These are phyloP conservation scores for Molossus alvarezi DNA, from an alignment of 2,797 vertebrate species.

Conservation along the genomic window DNA sequence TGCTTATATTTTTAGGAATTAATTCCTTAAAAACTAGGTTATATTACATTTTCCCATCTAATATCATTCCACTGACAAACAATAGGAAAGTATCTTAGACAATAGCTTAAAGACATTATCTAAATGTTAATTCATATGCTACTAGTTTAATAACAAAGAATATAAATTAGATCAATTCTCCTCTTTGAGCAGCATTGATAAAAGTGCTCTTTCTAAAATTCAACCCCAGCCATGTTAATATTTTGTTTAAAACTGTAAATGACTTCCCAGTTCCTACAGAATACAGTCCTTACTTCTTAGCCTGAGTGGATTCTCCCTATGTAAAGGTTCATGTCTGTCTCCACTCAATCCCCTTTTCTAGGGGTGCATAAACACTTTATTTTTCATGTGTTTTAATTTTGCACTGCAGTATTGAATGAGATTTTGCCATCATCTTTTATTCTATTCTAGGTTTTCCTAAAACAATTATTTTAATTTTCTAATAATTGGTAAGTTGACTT, in stretches of 20 bases:
- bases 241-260: slow-evolving; percentile 28
- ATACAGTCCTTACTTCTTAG: neutral
- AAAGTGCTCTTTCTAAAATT: slow-evolving; percentile 19
- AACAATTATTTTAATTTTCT: neutral
- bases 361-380: no score
- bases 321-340: neutral
- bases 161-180: slow-evolving; percentile 14
- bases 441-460: no score
- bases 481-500: no score
- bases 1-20: neutral
- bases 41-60: neutral
- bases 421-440: no score
- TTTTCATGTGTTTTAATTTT: no score
- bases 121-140: slow-evolving; percentile 42
- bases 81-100: neutral
- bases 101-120: neutral
- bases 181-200: neutral
- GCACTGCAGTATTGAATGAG: no score
- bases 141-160: slow-evolving; percentile 51
- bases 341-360: neutral
- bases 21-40: neutral
- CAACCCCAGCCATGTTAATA: neutral
- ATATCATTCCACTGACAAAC: neutral
- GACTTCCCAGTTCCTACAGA: neutral
- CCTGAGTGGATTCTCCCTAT: neutral